Base-by-base conservation (phyloP, 2,888 invertebrate species). In the Sabellastarte sp. region DNA sequence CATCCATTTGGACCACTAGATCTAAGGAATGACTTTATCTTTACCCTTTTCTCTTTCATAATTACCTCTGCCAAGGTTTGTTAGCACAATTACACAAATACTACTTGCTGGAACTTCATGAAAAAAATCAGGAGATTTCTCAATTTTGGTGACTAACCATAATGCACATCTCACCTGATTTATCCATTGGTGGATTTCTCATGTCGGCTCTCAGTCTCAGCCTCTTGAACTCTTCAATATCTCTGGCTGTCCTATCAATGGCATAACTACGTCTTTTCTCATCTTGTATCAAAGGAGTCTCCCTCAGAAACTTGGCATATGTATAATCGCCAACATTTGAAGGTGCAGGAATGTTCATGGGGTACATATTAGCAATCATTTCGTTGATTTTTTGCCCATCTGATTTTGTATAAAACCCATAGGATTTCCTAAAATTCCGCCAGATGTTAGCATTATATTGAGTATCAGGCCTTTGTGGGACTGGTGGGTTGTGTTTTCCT, bases 371-470 rank as follows among this genome's bases (percentile, higher is more conserved):
- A 2, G 82, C 82, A 50, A 82, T 76, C 15, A 80, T 74, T 58
- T 82, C 81, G 31, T 75, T 74, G 24, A 80, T 75, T 63, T 76
- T 79, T 31, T 76, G 69, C 2, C 76, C 80, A 10, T 77, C 76
- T 10, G 77, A 73, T 41, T 70, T 73, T 2, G 57, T 41, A 3
- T 70, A 57, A 63, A 82, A 75, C 26, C 80, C 80, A 70, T 75
- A 81, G 28, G 77, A 72, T 55, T 76, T 72, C 50, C 79, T 66
- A 64, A 82, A 82, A 67, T 83, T 82, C 55, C 83, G 69, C 83
- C 83, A 83, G 2, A 82, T 75, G 69, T 82, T 82, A 60, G 79
- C 77, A 74, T 82, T 80, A 65, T 80, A 83, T 61, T 73, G 76
- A 15, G 73, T 69, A 66, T 82, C 81, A 2, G 68, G 66, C 29